Evolutionary conservation across 2,888 invertebrate species (phyloP), one percentile per base, ranked within the genome.

Genomic region (Melanostoma mellinum): DNA sequence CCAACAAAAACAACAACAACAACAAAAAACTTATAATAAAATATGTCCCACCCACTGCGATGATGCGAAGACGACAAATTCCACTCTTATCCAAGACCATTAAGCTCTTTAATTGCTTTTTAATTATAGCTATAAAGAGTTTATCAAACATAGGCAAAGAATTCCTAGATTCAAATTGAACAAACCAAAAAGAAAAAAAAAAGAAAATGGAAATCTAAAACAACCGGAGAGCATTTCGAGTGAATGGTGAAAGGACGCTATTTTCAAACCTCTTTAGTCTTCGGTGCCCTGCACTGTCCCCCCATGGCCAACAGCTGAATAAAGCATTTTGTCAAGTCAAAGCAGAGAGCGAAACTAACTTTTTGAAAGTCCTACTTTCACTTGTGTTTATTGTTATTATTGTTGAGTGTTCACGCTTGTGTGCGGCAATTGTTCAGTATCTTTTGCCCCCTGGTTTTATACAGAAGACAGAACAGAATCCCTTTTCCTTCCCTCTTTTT

Each of bases 31-130:
- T 3, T 9, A 53, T 5, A 46, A 10, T 33, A 42, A 55, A 42
- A 67, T 35, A 67, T 46, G 48, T 20, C 6, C 50, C 50, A 20
- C 38, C 30, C 33, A 33, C 53, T 38, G 8, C 6, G 53, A 56
- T 48, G 36, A 65, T 40, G 46, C 48, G 65, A 56, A 46, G 50
- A 60, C 10, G 58, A 67, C 67, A 35, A 58, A 58, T 52, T 75
- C 30, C 10, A 36, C 75, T 75, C 68, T 69, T 76, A 61, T 76
- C 60, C 61, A 5, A 40, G 60, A 68, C 9, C 55, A 68, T 53
- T 76, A 52, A 76, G 68, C 60, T 76, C 61, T 61, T 68, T 69
- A 68, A 76, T 68, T 68, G 75, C 68, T 61, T 61, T 76, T 76
- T 76, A 68, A 68, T 76, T 76, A 68, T 50, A 52, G 53, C 36